A percentile compares a stretch with the other conserved stretches of the same genome.
Conservation (phyloP, 2,797 vertebrate genomes). For the Toxotes lorentzi region DNA sequence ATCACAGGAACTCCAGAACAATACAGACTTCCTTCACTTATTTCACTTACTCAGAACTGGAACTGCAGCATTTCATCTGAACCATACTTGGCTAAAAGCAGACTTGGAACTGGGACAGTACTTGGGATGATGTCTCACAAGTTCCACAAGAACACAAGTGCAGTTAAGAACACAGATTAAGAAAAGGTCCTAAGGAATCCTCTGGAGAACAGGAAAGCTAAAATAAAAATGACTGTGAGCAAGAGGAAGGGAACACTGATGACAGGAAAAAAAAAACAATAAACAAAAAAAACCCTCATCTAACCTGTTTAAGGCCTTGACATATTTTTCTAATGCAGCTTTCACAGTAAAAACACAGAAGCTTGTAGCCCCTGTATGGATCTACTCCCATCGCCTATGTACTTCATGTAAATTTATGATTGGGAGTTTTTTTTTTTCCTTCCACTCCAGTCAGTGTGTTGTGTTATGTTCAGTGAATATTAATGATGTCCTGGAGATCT, state of each 20-base stretch:
- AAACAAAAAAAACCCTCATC: neutral
- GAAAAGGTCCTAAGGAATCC: slow-evolving; percentile 2
- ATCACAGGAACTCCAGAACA: no score
- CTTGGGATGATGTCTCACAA: neutral
- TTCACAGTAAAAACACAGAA: neutral
- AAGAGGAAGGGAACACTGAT: neutral
- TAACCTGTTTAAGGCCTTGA: neutral
- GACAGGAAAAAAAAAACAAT: no score
- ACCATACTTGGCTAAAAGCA: neutral
- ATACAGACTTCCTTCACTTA: no score
- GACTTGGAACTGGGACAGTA: neutral
- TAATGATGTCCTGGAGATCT: slow-evolving; percentile 61
- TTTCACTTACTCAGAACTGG: no score
- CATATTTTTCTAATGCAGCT: neutral
- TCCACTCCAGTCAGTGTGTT: slow-evolving; percentile 14
- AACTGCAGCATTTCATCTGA: no score
- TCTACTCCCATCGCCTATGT: slow-evolving; percentile 9
- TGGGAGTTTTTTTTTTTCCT: neutral
- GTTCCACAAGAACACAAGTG: neutral
- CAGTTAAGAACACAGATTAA: neutral
- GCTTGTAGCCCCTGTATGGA: slow-evolving; percentile 1
- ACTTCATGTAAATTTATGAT: slow-evolving; percentile 40
- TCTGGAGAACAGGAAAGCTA: neutral
- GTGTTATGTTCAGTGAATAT: slow-evolving; percentile 68
- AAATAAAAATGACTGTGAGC: neutral